Evolutionary conservation across 2,888 invertebrate species (phyloP), one percentile per base, ranked within the genome.

Genomic region (Drosophila melanosoma): DNA sequence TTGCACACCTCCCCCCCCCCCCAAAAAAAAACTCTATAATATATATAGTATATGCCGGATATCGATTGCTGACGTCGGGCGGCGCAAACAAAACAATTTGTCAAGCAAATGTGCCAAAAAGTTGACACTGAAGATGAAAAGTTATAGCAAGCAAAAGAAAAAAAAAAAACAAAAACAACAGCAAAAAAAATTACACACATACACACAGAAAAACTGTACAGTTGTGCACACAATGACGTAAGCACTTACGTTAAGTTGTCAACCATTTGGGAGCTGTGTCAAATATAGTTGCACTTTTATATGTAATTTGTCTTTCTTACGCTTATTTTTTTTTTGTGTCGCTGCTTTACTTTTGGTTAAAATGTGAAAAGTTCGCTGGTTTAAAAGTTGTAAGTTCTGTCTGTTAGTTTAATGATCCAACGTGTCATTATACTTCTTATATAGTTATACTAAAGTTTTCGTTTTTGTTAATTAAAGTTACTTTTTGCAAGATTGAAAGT

Each of bases 31-130:
- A 45, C 45, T 20, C 8, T 15, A 40, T 10, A 57, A 11, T 54
- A 38, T 54, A 66, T 54, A 45, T 35, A 71, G 26, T 66, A 61
- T 77, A 45, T 38, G 56, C 12, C 38, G 36, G 36, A 26, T 38
- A 79, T 76, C 77, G 76, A 78, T 73, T 78, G 66, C 51, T 74
- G 71, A 79, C 73, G 74, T 85, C 76, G 70, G 38, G 52, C 70
- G 72, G 52, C 74, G 68, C 76, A 86, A 85, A 83, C 88, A 88
- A 85, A 85, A 86, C 88, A 85, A 85, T 85, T 85, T 85, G 88
- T 85, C 85, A 85, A 86, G 66, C 83, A 87, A 85, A 85, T 85
- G 83, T 85, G 87, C 88, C 88, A 85, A 88, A 83, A 87, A 84
- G 69, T 84, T 84, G 87, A 79, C 79, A 64, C 64, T 38, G 69